These are phyloP conservation scores for Ectobius pallidus DNA, from an alignment of 2,888 invertebrate genomes.

Conservation along the genomic window DNA sequence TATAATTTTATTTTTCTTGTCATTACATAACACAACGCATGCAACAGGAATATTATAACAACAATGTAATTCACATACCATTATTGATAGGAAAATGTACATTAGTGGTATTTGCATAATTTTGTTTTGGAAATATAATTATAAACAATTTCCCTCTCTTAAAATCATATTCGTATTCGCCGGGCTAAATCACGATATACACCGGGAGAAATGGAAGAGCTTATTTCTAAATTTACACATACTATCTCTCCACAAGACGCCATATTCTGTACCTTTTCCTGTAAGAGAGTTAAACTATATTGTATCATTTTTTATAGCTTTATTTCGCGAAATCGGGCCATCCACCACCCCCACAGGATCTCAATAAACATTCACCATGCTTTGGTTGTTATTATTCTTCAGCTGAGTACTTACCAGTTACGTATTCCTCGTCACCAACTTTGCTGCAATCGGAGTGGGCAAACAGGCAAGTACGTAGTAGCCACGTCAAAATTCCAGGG, in stretches of 20 bases:
- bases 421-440: conserved; percentile 94
- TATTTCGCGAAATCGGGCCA: conserved; percentile 19
- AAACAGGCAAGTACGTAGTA: conserved; percentile 91
- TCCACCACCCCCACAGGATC: conserved; percentile 19
- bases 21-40: too few relatives aligned
- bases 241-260: conserved; percentile 53
- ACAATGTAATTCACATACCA: too few relatives aligned
- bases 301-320: conserved; percentile 50
- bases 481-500: conserved; percentile 89
- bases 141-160: background rate
- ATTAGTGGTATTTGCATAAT: too few relatives aligned
- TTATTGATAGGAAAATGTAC: too few relatives aligned
- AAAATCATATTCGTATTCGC: conserved; percentile 34
- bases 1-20: too few relatives aligned
- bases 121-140: background rate
- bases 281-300: conserved; percentile 52
- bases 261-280: conserved; percentile 58
- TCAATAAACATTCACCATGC: conserved; percentile 54
- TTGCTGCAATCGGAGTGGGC: conserved; percentile 93
- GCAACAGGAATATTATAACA: too few relatives aligned
- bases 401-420: conserved; percentile 84
- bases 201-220: conserved; percentile 37
- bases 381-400: conserved; percentile 66
- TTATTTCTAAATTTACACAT: conserved; percentile 53
- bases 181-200: conserved; percentile 29